phyloP scores from a whole-genome alignment of 2,888 invertebrate species.

The Cheilosia soror region DNA sequence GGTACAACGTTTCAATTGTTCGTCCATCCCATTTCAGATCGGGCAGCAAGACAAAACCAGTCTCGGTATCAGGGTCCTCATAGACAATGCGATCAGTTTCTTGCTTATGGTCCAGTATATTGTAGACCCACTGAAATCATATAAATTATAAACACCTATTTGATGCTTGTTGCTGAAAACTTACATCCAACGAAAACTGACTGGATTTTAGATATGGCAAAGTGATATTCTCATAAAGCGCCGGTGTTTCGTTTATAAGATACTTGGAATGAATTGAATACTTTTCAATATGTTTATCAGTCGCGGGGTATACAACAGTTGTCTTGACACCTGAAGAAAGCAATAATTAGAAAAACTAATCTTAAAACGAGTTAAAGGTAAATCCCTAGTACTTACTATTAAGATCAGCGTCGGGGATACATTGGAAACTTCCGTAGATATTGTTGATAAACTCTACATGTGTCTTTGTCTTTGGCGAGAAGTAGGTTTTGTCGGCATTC shows the following conservation, averaged over 20 bases:
- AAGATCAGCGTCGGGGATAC: slow-evolving; percentile 86
- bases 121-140: slow-evolving; percentile 95
- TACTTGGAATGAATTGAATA: slow-evolving; percentile 90
- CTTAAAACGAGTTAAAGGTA: not conserved
- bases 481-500: slow-evolving; percentile 83
- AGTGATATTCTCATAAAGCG: slow-evolving; percentile 91
- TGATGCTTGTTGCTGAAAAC: slow-evolving; percentile 37
- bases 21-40: slow-evolving; percentile 98
- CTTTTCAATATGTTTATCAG: slow-evolving; percentile 95
- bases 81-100: slow-evolving; percentile 95
- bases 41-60: slow-evolving; percentile 94
- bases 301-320: slow-evolving; percentile 96
- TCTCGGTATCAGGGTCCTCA: slow-evolving; percentile 89
- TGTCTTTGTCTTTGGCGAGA: slow-evolving; percentile 86
- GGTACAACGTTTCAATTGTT: slow-evolving; percentile 90
- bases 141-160: not conserved
- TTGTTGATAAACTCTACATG: slow-evolving; percentile 91
- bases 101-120: slow-evolving; percentile 95
- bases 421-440: slow-evolving; percentile 92
- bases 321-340: slow-evolving; percentile 87
- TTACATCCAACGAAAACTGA: slow-evolving; percentile 92
- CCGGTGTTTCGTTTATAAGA: slow-evolving; percentile 93
- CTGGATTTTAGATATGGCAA: slow-evolving; percentile 89
- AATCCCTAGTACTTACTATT: slow-evolving; percentile 85
- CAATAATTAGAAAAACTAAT: not conserved